Evolutionary conservation across 2,888 invertebrate species (phyloP), one percentile per base, ranked within the genome.

Genomic region (Hirtodrosophila duncani): DNA sequence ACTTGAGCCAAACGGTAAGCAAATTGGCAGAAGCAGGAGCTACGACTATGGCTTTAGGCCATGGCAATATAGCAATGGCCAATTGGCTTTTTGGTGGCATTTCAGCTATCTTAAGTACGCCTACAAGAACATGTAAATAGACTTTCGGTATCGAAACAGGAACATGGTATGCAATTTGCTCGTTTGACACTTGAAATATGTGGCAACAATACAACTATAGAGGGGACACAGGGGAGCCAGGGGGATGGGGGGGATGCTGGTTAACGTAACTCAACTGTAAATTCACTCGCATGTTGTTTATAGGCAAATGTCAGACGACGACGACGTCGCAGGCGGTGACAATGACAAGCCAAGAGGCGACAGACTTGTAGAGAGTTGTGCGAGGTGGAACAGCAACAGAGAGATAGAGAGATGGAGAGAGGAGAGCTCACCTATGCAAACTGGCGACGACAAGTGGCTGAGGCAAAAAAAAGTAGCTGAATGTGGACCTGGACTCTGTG

Each of bases 131-230:
- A 83, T 81, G 84, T 80, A 84, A 83, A 82, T 81, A 79, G 82
- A 81, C 82, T 82, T 75, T 83, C 68, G 63, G 67, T 80, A 82
- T 74, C 77, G 67, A 67, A 66, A 65, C 64, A 67, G 72, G 72
- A 70, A 77, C 78, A 71, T 71, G 83, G 83, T 82, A 83, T 83
- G 82, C 84, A 83, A 83, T 83, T 83, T 83, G 83, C 83, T 83
- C 72, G 83, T 77, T 83, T 84, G 84, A 84, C 83, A 84, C 83
- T 83, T 81, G 72, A 80, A 83, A 83, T 79, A 83, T 84, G 83
- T 78, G 78, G 79, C 81, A 80, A 69, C 79, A 72, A 72, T 65
- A 67, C 62, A 9, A 13, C 18, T n/a, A n/a, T n/a, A n/a, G n/a
- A n/a, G n/a, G n/a, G 4, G 30, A 18, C 7, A 17, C 1, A n/a